A percentile compares a stretch with the other conserved stretches of the same genome.
Conservation (phyloP, 2,113 vertebrate species). For the Cyanoramphus novaezelandiae region DNA sequence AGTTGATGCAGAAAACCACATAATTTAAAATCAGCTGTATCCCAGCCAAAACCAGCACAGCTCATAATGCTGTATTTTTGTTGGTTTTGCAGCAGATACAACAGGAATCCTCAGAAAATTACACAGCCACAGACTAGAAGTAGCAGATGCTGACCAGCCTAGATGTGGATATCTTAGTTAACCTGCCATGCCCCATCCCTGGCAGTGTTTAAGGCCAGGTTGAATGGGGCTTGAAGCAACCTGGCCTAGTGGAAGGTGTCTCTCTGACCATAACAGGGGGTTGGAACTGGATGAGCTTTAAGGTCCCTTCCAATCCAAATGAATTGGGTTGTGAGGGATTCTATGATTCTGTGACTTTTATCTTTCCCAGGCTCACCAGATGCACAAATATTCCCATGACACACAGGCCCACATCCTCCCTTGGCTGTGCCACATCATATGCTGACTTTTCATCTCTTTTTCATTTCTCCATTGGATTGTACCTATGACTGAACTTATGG, state of each 20-base stretch:
- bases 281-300: neutral
- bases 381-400: rapidly evolving
- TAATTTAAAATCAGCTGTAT: neutral
- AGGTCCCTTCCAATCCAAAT: neutral
- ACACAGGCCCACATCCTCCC: rapidly evolving
- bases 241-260: neutral
- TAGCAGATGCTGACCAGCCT: neutral
- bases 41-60: neutral
- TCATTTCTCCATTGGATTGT: neutral
- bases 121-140: neutral
- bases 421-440: neutral
- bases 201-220: neutral
- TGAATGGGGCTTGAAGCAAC: neutral
- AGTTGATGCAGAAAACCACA: rapidly evolving
- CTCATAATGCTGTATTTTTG: neutral
- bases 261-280: neutral
- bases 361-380: neutral
- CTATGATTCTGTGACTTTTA: neutral
- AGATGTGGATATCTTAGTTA: neutral
- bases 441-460: neutral
- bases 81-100: neutral
- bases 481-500: neutral
- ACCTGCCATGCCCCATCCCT: neutral
- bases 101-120: neutral
- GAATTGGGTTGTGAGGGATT: neutral